Conservation (phyloP, 2,888 invertebrate genomes). For the Amiota communis region DNA sequence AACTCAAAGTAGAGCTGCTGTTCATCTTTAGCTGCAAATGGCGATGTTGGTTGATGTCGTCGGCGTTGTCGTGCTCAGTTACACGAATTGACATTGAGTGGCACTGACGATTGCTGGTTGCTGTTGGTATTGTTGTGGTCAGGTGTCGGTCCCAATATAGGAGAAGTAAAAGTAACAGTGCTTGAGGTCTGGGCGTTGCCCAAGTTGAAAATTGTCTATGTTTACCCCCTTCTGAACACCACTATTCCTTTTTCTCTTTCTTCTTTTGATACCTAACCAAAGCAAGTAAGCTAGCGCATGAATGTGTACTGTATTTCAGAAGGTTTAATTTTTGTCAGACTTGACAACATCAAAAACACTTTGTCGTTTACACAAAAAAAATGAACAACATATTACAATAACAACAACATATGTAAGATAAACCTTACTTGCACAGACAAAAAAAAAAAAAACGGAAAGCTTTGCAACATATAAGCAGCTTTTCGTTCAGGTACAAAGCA, state of each 20-base stretch:
- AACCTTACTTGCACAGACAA: neutral
- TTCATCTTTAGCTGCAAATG: neutral
- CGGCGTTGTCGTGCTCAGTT: neutral
- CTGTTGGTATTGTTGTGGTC: neutral
- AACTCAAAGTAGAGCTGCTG: neutral
- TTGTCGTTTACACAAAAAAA: neutral
- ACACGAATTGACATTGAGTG: slow-evolving; percentile 23
- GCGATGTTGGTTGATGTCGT: neutral
- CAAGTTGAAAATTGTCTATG: too few relatives aligned
- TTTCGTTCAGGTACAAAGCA: neutral
- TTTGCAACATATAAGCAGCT: slow-evolving; percentile 10
- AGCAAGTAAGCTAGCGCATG: neutral
- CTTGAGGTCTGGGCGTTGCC: too few relatives aligned
- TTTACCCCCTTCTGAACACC: too few relatives aligned
- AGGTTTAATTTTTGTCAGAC: neutral
- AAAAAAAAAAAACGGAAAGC: neutral
- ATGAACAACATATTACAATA: neutral
- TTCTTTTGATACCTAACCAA: too few relatives aligned
- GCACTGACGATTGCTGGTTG: slow-evolving; percentile 9
- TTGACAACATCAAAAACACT: slow-evolving; percentile 21
- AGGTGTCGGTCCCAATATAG: too few relatives aligned
- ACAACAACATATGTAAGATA: neutral
- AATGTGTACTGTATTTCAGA: neutral
- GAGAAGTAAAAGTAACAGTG: too few relatives aligned
- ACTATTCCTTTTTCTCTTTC: too few relatives aligned